Evolutionary conservation across 2,113 vertebrate species (phyloP), one percentile per base, ranked within the genome.

Genomic region (Falcunculus frontatus): DNA sequence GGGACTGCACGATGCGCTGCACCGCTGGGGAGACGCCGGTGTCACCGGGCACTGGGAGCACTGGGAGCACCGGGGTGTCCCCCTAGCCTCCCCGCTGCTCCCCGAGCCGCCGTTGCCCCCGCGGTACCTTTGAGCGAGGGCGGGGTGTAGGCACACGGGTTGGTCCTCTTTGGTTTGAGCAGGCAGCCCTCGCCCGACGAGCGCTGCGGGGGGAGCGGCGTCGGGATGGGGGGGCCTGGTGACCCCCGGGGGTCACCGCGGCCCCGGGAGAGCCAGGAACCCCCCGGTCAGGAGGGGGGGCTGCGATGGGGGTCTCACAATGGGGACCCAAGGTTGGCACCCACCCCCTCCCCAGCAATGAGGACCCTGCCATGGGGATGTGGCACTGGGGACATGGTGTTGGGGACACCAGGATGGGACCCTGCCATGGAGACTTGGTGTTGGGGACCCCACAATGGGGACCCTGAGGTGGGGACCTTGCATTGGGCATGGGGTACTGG

Each of bases 71-170:
- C 47, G 56, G 67, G 53, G 8, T 12, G 53, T 35, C 41, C 29
- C 41, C 63, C 41, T 65, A 9, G 32, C 29, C 18, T 35, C 42
- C n/a, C 1, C 22, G 0, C 15, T 4, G 25, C 6, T n/a, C 49
- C 59, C 44, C 1, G 13, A 52, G 83, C 49, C 87, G 52, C 93
- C 59, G 83, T 70, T 63, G 47, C 49, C 84, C 92, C 77, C 7
- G 1, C 72, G 4, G 92, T 98, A 99, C 99, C 99, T 99, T 99
- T 99, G 80, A 99, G 98, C 18, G 99, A 99, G 12, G 99, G 99
- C 0, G 99, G 99, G 4, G 99, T 98, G 96, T 99, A 99, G 90
- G 98, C 97, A 92, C 98, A 97, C 30, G 98, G 97, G 80, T 98
- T 98, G 89, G 98, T 59, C 97, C 98, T 98, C 98, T 98, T 99